Evolutionary conservation across 2,113 vertebrate species (phyloP), one percentile per base, ranked within the genome.

Genomic region (Heterocephalus glaber): DNA sequence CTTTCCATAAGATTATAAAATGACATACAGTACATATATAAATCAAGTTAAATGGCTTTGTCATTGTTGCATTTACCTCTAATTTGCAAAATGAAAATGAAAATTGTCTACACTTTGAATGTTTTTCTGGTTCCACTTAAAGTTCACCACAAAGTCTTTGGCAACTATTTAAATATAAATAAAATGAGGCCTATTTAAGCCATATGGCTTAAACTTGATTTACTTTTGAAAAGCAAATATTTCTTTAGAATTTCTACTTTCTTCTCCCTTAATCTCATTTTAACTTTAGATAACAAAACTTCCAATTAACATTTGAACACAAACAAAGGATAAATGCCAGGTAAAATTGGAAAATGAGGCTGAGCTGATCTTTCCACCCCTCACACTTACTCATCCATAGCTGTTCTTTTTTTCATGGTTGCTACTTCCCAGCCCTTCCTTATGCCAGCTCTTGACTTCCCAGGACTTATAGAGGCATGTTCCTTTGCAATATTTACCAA

Each of bases 171-270:
- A 58, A 95, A 52, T 54, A 79, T 84, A 56, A 92, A 19, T 52
- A 86, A 83, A 82, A 2, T 35, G 20, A 82, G 30, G 6, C 20
- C 19, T 63, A 6, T 63, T 95, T 77, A 66, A 89, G 41, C 3
- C 49, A 85, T 9, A 49, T 54, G 2, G 19, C 4, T 80, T 52
- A 35, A 86, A 91, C 10, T 61, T 72, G 20, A 61, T 80, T 65
- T 47, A 52, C 44, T 92, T 87, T 66, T 89, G 70, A 66, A 82
- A 96, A 94, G 35, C 4, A 89, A 94, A 47, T 52, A 41, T 74
- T 72, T 47, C 11, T 68, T 54, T 60, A 86, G 61, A 95, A 80
- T 41, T 77, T 58, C 20, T 87, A 35, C n/a, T 60, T 70, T 70
- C 4, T 52, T 70, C 47, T 56, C 5, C 22, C 5, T 82, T 91